Percentiles rank a stretch among this genome's conserved stretches.
Conservation (phyloP, 37 sponge, comb jelly and placozoan genomes). For the Cladorhizidae sp. region DNA sequence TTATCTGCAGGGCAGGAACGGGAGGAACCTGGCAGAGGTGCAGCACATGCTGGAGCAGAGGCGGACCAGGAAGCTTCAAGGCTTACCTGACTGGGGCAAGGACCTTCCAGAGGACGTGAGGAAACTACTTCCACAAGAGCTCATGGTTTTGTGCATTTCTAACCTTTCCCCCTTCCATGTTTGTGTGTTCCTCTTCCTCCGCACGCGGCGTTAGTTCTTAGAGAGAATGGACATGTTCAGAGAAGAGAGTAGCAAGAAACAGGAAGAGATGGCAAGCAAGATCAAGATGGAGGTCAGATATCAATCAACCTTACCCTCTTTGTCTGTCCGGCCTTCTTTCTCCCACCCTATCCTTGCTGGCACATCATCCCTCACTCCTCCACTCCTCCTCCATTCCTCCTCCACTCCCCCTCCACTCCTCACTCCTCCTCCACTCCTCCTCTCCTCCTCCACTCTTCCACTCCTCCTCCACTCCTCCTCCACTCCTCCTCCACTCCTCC, state of each 20-base stretch:
- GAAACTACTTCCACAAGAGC: not conserved
- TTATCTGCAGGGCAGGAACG: not conserved
- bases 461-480: no score
- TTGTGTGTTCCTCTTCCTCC: no score
- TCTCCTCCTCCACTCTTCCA: no score
- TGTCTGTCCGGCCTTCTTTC: no score
- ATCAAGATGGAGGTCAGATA: constrained; percentile 62
- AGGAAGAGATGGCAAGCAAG: constrained; percentile 60
- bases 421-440: no score
- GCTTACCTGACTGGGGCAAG: constrained; percentile 69
- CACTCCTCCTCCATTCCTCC: constrained; percentile 3
- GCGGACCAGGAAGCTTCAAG: not conserved
- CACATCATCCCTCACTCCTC: not conserved
- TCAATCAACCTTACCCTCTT: not conserved
- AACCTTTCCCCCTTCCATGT: constrained; percentile 1
- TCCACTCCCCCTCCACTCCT: constrained; percentile 13
- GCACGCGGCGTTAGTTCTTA: constrained; percentile 77
- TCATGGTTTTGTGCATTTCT: not conserved
- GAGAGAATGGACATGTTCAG: constrained; percentile 79
- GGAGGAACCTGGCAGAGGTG: not conserved
- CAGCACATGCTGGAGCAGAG: constrained; percentile 29
- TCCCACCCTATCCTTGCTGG: no score
- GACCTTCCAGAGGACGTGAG: constrained; percentile 72
- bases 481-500: no score
- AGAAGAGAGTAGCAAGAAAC: constrained; percentile 61